Base-by-base conservation (phyloP, 2,888 invertebrate genomes). In the Papilio gigon region DNA sequence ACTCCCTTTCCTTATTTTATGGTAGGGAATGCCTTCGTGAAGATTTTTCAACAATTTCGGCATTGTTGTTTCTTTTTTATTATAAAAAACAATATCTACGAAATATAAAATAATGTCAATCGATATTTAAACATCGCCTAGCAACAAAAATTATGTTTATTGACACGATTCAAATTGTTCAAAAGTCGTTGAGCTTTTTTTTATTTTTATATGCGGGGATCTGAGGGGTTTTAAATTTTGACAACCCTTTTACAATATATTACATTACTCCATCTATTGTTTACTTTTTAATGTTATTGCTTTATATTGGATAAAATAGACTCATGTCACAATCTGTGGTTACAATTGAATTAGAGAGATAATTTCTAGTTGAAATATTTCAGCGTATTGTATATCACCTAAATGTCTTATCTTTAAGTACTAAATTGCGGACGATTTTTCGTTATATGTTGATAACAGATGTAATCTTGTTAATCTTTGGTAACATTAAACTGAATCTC, bases 11-110 rank as follows among this genome's bases (percentile, higher is more conserved):
- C 68, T 68, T 0, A 90, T 78, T n/a, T 62, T 64, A 71, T 88
- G 86, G 73, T 91, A 92, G 20, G 83, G 84, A 47, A 90, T 84
- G 14, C 79, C 83, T 17, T 88, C 88, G 50, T 90, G 88, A 0
- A 75, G 75, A 67, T 82, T 79, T 71, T 83, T 84, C 3, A 75
- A 25, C 20, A 79, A 77, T 79, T 86, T 90, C 5, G 87, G 88
- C 91, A 91, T 90, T 65, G 71, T 74, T 75, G 71, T 83, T 79
- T 78, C 77, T 61, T 69, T 68, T 42, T 61, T 71, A 72, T 71
- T 60, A 71, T 75, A 69, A 73, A 61, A 68, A 64, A 11, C 53
- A 22, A 20, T 9, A 35, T 2, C 3, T 60, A 44, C 17, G 53
- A 65, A 53, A 12, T 65, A 30, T 42, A 59, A 56, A 40, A 56